Evolutionary conservation across 2,113 vertebrate species (phyloP), one percentile per base, ranked within the genome.

Genomic region (Daboia siamensis): DNA sequence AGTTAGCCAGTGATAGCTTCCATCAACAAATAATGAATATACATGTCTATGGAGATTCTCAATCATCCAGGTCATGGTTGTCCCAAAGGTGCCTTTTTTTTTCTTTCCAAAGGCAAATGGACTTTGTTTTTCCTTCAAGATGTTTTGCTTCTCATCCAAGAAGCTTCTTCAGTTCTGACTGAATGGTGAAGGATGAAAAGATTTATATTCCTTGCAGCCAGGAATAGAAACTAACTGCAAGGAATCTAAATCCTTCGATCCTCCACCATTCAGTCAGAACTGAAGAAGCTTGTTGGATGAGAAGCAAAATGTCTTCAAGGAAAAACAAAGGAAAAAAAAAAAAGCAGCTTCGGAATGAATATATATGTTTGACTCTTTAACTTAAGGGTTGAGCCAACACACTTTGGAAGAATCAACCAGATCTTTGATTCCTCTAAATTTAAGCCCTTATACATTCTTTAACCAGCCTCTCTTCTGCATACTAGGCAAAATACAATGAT

Each of bases 381-480:
- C 24, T 80, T 89, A 55, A 84, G 24, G 23, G 15, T 13, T 87
- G 11, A 21, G 5, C 48, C 59, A 87, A 51, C 13, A 29, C 12
- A 51, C 5, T 7, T n/a, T 9, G 85, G 20, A 4, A 13, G 29
- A 46, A 2, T 39, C 12, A 23, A 84, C 21, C 86, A 54, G 97
- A 98, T 97, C 29, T 86, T 39, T 86, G 54, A 52, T 21, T 39
- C 98, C 98, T 97, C 98, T 98, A 98, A 98, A 98, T 97, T 97
- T 98, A 98, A 98, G 97, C 96, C 98, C 98, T 97, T 97, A 98
- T 97, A 98, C 97, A 98, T 98, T 95, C 96, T 96, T 97, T 97
- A 97, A 97, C 96, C 84, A 93, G 95, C 96, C 98, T 97, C 97
- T 97, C 97, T 97, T 98, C 98, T 98, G 98, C 98, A 95, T 96